These are phyloP conservation scores for Phodopus roborovskii DNA, from an alignment of 2,113 vertebrate species.

Conservation along the genomic window DNA sequence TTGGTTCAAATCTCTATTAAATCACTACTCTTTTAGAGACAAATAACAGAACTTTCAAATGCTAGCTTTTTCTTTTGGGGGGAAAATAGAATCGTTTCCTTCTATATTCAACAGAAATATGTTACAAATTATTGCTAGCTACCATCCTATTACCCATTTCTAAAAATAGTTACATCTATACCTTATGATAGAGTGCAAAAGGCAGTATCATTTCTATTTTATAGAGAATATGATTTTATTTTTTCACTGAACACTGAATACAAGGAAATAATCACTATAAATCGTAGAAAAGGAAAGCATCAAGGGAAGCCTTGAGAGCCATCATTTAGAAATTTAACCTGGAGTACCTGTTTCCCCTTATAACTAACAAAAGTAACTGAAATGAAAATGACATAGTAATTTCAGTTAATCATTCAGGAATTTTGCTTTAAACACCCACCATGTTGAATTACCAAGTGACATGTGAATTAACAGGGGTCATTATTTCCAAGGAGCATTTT, in stretches of 20 bases:
- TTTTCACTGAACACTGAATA: not conserved
- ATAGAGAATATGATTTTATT: not conserved
- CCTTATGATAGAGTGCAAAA: not conserved
- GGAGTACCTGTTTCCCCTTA: not conserved
- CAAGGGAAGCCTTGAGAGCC: not conserved
- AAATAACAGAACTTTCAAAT: not conserved
- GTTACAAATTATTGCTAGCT: not conserved
- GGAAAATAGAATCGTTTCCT: constrained; percentile 29
- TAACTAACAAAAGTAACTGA: not conserved
- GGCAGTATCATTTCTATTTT: not conserved
- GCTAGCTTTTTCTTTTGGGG: not conserved
- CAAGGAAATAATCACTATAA: not conserved
- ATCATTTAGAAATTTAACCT: not conserved
- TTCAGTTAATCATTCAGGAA: not conserved
- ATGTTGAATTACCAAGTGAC: not conserved
- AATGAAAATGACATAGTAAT: not conserved
- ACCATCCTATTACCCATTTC: not conserved
- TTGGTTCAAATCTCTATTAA: not conserved
- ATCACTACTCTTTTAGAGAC: not conserved
- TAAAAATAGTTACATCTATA: not conserved
- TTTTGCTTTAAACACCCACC: not conserved
- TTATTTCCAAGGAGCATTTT: not conserved
- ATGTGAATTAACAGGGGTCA: not conserved
- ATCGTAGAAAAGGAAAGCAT: not conserved
- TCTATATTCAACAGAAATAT: not conserved